Conservation (phyloP, 2,888 invertebrate species). For the Ischnus inquisitorius region DNA sequence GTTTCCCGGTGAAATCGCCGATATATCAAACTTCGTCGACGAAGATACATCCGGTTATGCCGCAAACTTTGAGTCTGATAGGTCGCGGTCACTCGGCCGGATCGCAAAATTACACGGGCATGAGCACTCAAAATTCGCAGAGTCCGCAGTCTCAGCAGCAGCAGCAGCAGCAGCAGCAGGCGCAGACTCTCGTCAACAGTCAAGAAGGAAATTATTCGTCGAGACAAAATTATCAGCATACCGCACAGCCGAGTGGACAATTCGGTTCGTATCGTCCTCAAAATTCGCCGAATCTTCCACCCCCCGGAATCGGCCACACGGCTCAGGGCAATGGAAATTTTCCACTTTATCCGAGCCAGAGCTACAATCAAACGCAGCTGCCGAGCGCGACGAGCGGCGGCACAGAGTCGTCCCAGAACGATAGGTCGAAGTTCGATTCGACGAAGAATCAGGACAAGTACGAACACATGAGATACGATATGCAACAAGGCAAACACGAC, state of each 20-base stretch:
- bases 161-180: conserved; percentile 59
- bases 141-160: conserved; percentile 71
- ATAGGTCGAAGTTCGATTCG: conserved; percentile 76
- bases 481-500: conserved; percentile 76
- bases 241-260: conserved; percentile 62
- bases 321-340: conserved; percentile 67
- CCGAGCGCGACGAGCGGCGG: conserved; percentile 57
- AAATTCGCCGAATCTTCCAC: conserved; percentile 75
- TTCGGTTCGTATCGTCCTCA: conserved; percentile 71
- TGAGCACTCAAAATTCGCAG: conserved; percentile 62
- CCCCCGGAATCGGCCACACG: conserved; percentile 41
- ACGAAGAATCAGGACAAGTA: conserved; percentile 77
- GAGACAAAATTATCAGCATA: conserved; percentile 69
- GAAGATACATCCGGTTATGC: conserved; percentile 93
- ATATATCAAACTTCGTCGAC: conserved; percentile 93
- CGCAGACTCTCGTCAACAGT: conserved; percentile 43
- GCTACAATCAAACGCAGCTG: conserved; percentile 76
- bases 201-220: conserved; percentile 76
- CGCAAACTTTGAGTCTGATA: conserved; percentile 88
- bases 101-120: conserved; percentile 71
- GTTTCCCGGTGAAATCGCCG: conserved; percentile 89
- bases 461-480: conserved; percentile 77
- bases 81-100: conserved; percentile 79
- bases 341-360: conserved; percentile 70
- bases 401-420: conserved; percentile 70